Conservation (phyloP, 2,797 vertebrate genomes). For the Parauchenoglanis punctatus region DNA sequence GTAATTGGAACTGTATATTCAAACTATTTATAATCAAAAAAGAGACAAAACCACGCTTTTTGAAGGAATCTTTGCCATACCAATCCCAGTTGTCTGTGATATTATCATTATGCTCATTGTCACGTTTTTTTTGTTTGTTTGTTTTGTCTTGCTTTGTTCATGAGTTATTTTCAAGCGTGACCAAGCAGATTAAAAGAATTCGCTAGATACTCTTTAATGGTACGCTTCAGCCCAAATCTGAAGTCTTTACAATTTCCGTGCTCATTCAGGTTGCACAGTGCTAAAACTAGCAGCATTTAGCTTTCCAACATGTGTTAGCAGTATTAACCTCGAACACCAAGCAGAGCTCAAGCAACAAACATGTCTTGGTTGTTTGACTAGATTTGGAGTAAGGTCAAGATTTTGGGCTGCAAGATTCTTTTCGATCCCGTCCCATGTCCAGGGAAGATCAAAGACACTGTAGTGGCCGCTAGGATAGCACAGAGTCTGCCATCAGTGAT, state of each 20-base stretch:
- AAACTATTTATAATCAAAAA: conserved; percentile 23
- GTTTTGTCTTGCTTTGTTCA: not conserved
- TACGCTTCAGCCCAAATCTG: not conserved
- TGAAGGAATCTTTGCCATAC: conserved; percentile 12
- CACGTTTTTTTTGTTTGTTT: not conserved
- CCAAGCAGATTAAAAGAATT: not conserved
- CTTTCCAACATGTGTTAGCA: not conserved
- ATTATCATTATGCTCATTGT: not conserved
- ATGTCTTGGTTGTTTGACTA: too few species aligned
- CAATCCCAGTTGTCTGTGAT: not conserved
- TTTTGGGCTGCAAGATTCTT: not conserved
- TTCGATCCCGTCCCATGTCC: not conserved
- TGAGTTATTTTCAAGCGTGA: not conserved
- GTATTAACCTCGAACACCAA: not conserved
- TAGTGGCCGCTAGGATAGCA: not conserved
- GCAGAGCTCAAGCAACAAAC: not conserved
- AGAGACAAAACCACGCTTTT: not conserved
- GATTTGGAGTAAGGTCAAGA: not conserved
- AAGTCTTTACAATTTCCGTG: not conserved
- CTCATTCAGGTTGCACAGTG: not conserved
- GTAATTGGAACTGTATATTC: conserved; percentile 13
- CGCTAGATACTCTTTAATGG: not conserved
- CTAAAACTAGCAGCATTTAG: not conserved
- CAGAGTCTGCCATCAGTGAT: not conserved
- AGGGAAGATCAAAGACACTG: not conserved